These are phyloP conservation scores for Archaeoteleia sp. DNA, from an alignment of 2,888 invertebrate species.

Conservation along the genomic window DNA sequence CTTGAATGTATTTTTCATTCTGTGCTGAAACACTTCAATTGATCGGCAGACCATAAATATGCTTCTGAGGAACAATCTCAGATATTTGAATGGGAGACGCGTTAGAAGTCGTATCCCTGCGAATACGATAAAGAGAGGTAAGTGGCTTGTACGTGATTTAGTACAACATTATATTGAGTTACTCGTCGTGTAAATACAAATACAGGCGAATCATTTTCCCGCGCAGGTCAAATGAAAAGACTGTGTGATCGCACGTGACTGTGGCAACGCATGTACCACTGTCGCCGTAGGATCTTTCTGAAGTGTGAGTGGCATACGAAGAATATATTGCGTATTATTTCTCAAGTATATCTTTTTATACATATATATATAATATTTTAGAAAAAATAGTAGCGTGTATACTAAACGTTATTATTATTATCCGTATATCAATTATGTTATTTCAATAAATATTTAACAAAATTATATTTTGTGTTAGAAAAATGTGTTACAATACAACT, in stretches of 20 bases:
- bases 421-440: too few relatives aligned
- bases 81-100: conserved; percentile 33
- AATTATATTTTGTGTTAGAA: too few relatives aligned
- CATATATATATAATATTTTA: too few relatives aligned
- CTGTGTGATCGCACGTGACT: conserved; percentile 30
- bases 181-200: conserved; percentile 35
- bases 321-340: too few relatives aligned
- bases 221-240: conserved; percentile 39
- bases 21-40: conserved; percentile 29
- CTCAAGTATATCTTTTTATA: too few relatives aligned
- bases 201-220: conserved; percentile 37
- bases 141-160: conserved; percentile 46
- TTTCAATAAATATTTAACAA: too few relatives aligned
- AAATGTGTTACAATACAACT: too few relatives aligned
- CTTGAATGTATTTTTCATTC: too few relatives aligned
- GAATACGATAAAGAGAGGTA: conserved; percentile 35
- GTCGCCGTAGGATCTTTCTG: conserved; percentile 31
- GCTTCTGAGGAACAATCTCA: conserved; percentile 19
- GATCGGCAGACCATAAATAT: conserved; percentile 41
- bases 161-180: conserved; percentile 35
- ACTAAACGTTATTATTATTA: too few relatives aligned
- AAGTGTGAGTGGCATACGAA: conserved; percentile 23
- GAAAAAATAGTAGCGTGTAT: too few relatives aligned
- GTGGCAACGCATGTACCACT: conserved; percentile 15
- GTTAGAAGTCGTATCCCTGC: conserved; percentile 27